Evolutionary conservation across 2,797 vertebrate species (phyloP).

Genomic region (Dromococcyx pavoninus): DNA sequence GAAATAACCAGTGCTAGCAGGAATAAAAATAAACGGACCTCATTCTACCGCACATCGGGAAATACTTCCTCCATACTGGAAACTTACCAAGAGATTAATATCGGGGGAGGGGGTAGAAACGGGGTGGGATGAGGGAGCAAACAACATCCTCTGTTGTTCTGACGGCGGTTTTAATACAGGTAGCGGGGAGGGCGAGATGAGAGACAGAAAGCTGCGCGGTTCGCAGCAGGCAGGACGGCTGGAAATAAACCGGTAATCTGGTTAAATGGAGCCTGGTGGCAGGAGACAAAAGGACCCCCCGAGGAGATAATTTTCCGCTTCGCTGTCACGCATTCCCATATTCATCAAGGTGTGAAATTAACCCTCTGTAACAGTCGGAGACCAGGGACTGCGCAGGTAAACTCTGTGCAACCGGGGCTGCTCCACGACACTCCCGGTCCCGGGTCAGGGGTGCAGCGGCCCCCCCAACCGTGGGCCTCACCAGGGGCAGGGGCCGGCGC

Average conservation of each 20-base stretch:
- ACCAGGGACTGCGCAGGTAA: fast-evolving
- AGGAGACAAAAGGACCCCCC: background rate
- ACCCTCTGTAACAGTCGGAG: background rate
- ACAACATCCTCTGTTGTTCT: background rate
- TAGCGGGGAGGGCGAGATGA: background rate
- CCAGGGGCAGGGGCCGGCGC: background rate
- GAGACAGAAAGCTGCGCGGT: background rate
- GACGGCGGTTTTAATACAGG: fast-evolving
- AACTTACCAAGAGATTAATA: background rate
- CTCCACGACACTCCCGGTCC: background rate
- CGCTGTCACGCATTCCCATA: background rate
- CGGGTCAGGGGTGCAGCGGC: no score
- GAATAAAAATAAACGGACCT: background rate
- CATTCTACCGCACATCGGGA: fast-evolving
- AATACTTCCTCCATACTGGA: background rate
- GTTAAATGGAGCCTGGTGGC: background rate
- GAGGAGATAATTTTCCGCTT: fast-evolving
- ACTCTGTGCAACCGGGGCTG: no score
- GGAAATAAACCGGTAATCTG: background rate
- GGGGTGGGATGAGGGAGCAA: fast-evolving
- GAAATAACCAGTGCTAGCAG: fast-evolving
- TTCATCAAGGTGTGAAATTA: background rate
- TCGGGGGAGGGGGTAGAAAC: fast-evolving
- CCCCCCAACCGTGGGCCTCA: background rate
- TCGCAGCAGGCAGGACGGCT: background rate